Conservation (phyloP, 2,888 invertebrate genomes). For the Listrodromus nycthemerus region DNA sequence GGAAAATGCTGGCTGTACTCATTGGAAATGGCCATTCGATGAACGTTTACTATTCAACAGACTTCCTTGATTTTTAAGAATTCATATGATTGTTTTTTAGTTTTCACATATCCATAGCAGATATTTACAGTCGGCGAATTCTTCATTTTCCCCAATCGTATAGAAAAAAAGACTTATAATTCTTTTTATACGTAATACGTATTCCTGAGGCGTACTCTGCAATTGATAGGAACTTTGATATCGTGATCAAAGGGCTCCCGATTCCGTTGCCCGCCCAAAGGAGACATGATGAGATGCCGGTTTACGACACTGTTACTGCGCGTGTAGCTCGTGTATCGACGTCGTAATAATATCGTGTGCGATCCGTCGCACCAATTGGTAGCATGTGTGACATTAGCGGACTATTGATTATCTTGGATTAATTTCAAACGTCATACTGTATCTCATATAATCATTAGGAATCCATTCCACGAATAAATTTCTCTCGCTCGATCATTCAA, state of each 20-base stretch:
- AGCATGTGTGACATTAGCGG: neutral
- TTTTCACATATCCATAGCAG: too few relatives aligned
- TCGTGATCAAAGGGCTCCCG: slow-evolving; percentile 33
- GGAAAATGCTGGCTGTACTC: neutral
- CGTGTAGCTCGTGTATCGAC: neutral
- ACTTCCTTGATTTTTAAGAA: too few relatives aligned
- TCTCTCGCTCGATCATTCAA: neutral
- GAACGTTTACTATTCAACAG: too few relatives aligned
- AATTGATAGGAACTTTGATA: slow-evolving; percentile 12
- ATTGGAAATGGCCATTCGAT: neutral
- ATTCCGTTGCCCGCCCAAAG: slow-evolving; percentile 8
- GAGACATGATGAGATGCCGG: slow-evolving; percentile 36
- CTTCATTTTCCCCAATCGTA: neutral
- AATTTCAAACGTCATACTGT: neutral
- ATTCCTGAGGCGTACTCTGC: neutral
- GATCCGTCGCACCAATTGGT: neutral
- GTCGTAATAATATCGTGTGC: slow-evolving; percentile 17
- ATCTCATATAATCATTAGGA: neutral
- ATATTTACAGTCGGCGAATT: too few relatives aligned
- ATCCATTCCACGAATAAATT: neutral
- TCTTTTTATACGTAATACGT: neutral
- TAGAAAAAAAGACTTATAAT: neutral
- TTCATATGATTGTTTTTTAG: too few relatives aligned
- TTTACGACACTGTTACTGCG: neutral
- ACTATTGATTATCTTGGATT: neutral